Evolutionary conservation across 2,113 vertebrate species (phyloP).

Genomic region (Telmatochromis sp.): DNA sequence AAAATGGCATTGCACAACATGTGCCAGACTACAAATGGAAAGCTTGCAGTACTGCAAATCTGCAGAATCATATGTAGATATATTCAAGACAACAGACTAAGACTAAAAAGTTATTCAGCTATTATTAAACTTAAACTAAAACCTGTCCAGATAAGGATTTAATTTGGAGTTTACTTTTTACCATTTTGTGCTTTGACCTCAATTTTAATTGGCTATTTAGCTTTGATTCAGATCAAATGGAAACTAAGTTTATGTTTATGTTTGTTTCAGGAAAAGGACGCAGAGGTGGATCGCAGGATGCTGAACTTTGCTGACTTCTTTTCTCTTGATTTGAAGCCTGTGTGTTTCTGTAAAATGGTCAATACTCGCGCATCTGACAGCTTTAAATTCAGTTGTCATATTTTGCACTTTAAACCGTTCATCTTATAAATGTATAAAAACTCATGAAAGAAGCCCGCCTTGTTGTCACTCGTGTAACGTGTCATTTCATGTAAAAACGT

Average conservation of each 20-base stretch:
- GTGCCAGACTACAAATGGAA: not conserved
- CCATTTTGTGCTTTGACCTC: not conserved
- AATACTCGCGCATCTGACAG: not conserved
- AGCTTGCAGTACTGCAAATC: not conserved
- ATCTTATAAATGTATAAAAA: not conserved
- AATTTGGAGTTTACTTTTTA: not conserved
- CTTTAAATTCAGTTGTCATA: not conserved
- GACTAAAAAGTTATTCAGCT: not conserved
- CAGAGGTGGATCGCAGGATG: not conserved
- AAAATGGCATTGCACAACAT: not conserved
- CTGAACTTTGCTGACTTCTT: not conserved
- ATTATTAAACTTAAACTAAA: not conserved
- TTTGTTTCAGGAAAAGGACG: conserved; percentile 13
- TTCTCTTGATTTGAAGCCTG: not conserved
- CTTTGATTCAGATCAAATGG: not conserved
- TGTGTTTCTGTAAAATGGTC: not conserved
- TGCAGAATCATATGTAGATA: not conserved
- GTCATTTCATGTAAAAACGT: not conserved
- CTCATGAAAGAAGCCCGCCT: not conserved
- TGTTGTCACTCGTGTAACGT: not conserved
- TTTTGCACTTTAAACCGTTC: not conserved
- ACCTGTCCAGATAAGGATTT: not conserved
- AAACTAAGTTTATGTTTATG: not conserved
- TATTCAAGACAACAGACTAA: not conserved
- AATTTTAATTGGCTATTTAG: not conserved